Evolutionary conservation across 2,888 invertebrate genomes (phyloP), one percentile per base, ranked within the genome.

Genomic region (Iphiclides podalirius): DNA sequence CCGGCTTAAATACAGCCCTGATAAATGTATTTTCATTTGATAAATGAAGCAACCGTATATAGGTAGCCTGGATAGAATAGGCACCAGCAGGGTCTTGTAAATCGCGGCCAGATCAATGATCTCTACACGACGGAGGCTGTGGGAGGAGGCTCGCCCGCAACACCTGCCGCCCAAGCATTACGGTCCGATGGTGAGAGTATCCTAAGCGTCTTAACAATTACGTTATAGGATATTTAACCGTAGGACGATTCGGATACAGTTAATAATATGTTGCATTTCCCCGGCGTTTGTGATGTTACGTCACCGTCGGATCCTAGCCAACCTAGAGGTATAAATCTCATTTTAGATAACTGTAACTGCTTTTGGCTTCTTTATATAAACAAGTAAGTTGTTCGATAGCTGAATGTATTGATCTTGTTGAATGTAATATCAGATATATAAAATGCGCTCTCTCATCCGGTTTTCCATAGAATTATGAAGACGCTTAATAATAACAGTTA

Each of bases 81-180:
- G 37, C 11, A 13, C 14, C 17, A 11, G 41, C 17, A 67, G 60
- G 54, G 71, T 74, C 72, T 75, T 4, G 20, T n/a, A 84, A 86
- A 86, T 86, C 86, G 83, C 81, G 61, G 68, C 73, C 80, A 79
- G 87, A 85, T 79, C 87, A 76, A 77, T 86, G 87, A 82, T 87
- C 87, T 78, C 75, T 63, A n/a, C n/a, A n/a, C n/a, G n/a, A n/a
- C n/a, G 65, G 75, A 77, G 71, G 75, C 75, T 72, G 79, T 83
- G 81, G 87, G 87, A 85, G 87, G 86, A 84, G 86, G 85, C 81
- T 26, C 34, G n/a, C n/a, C 64, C 72, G 78, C 75, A 80, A 85
- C 87, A 88, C 87, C 87, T 88, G 87, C 87, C 87, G 84, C 87
- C 87, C 87, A 80, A 81, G 86, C 81, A 83, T 84, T 78, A 63